phyloP scores from a whole-genome alignment of 2,888 invertebrate genomes.

The Diadromus collaris region DNA sequence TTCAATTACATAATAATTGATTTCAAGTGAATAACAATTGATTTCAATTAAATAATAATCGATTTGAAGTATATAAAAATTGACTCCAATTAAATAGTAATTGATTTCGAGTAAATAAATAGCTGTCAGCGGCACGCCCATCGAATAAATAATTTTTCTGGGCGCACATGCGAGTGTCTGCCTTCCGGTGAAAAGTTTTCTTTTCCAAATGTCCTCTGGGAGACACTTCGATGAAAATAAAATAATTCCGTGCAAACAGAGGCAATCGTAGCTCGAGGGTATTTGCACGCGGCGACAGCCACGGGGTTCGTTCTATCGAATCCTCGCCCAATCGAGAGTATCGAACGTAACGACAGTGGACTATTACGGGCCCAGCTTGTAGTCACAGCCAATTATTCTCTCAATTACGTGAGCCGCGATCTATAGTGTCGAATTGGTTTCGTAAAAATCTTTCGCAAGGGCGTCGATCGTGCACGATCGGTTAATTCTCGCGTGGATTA shows the following conservation, averaged over 20 bases:
- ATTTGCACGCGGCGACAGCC: constrained; percentile 9
- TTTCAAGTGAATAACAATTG: no score
- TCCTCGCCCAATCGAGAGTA: constrained; percentile 24
- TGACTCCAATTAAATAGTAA: no score
- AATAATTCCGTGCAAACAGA: not conserved
- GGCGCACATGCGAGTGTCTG: not conserved
- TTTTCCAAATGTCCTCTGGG: not conserved
- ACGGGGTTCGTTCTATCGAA: constrained; percentile 17
- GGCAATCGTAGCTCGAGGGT: constrained; percentile 9
- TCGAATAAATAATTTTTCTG: not conserved
- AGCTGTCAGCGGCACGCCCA: no score
- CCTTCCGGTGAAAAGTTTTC: not conserved
- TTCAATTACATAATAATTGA: no score
- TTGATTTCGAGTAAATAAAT: no score
- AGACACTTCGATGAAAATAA: not conserved
- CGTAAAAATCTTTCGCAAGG: constrained; percentile 53
- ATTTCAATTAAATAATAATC: no score
- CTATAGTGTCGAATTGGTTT: constrained; percentile 49
- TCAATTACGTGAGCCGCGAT: constrained; percentile 37
- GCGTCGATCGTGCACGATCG: not conserved
- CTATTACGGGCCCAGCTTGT: constrained; percentile 20
- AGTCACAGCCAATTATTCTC: constrained; percentile 43
- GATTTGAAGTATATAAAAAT: no score
- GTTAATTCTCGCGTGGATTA: not conserved
- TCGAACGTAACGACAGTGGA: constrained; percentile 40